Evolutionary conservation across 37 sponge, comb jelly and placozoan genomes (phyloP), one percentile per base, ranked within the genome.

Genomic region (Crambe crambe): DNA sequence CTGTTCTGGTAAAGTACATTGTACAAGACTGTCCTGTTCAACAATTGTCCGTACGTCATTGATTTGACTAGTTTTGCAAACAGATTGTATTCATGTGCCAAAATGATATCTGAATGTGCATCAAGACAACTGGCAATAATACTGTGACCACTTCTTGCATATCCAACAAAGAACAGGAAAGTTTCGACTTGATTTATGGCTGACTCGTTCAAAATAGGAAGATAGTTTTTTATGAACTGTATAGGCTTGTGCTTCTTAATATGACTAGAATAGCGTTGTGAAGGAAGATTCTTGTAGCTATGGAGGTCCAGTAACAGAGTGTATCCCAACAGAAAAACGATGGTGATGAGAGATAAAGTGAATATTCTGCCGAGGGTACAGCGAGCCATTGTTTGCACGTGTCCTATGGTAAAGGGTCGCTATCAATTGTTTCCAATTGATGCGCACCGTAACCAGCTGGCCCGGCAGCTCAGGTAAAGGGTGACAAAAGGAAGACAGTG

Each of bases 111-210:
- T 47, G 89, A 83, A 38, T 89, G 89, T 27, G 89, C 89, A 65
- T 89, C 89, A 29, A 89, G 35, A 35, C 77, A 37, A 37, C 83
- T 76, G n/a, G 58, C 89, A 21, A 89, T 35, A 37, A 89, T 83
- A 57, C 89, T 89, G 75, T 89, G 89, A 17, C 89, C 79, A 61
- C 89, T 89, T 42, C 89, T 58, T 56, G 83, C 77, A 30, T 78
- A 78, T 34, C 89, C 89, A 61, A 89, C 30, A 60, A 89, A 89
- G 42, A 89, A 76, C 5, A 89, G 29, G 37, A 89, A 89, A 15
- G 47, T 72, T 42, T 89, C 56, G 1, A 89, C 75, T 20, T 30
- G 57, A 23, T 82, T 18, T 56, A 77, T 78, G 39, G 37, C 65
- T 4, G 31, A 18, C 31, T 30, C 2, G 34, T 31, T 65, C 66